phyloP scores from a whole-genome alignment of 2,113 vertebrate species.

The Podarcis cretensis region DNA sequence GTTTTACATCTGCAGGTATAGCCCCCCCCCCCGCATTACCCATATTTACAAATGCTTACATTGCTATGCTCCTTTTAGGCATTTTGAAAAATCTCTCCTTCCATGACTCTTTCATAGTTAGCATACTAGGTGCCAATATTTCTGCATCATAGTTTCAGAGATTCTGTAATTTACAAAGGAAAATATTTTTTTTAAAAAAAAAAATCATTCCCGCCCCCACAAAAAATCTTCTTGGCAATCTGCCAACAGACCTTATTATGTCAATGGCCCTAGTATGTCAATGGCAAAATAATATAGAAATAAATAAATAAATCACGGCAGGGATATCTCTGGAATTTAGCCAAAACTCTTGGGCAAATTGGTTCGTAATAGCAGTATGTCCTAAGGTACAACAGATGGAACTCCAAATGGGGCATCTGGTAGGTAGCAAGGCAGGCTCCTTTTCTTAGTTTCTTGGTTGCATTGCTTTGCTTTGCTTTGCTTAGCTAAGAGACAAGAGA shows the following conservation, averaged over 20 bases:
- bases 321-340: not conserved
- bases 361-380: not conserved
- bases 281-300: not conserved
- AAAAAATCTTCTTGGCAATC: not conserved
- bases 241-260: not conserved
- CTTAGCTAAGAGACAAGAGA: not conserved
- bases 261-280: not conserved
- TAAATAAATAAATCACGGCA: not conserved
- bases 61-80: not conserved
- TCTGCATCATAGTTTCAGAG: not conserved
- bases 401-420: slow-evolving; percentile 14
- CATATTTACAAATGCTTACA: not conserved
- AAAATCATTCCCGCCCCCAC: too few relatives aligned
- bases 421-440: not conserved
- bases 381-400: slow-evolving; percentile 15
- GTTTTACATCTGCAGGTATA: not conserved
- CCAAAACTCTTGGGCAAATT: slow-evolving; percentile 1
- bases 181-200: too few relatives aligned
- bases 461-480: not conserved
- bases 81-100: not conserved
- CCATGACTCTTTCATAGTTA: not conserved
- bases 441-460: not conserved
- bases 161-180: not conserved
- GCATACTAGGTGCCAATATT: not conserved
- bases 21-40: not conserved